phyloP scores from a whole-genome alignment of 2,797 vertebrate genomes.

The Danio tinwini region DNA sequence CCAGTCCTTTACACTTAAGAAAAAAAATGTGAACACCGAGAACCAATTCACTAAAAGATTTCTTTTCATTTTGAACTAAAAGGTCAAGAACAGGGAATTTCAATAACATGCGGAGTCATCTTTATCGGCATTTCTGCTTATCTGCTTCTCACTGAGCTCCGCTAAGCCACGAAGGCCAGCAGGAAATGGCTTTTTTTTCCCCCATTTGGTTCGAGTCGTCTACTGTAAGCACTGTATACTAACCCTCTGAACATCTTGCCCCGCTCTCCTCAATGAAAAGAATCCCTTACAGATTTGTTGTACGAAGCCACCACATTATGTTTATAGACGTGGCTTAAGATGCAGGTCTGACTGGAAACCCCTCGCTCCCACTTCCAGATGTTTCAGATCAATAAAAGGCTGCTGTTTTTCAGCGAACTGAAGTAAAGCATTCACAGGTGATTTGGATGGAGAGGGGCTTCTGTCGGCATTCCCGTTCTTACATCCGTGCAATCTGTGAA shows the following conservation, averaged over 20 bases:
- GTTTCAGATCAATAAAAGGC: slow-evolving; percentile 57
- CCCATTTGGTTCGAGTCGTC: slow-evolving; percentile 19
- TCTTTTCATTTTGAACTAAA: background rate
- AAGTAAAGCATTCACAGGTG: slow-evolving; percentile 23
- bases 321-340: slow-evolving; percentile 41
- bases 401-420: slow-evolving; percentile 39
- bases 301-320: slow-evolving; percentile 25
- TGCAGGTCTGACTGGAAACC: slow-evolving; percentile 24
- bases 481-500: slow-evolving; percentile 9
- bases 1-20: background rate
- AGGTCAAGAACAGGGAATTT: slow-evolving; percentile 15
- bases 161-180: slow-evolving; percentile 48
- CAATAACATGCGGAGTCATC: slow-evolving; percentile 29
- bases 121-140: slow-evolving; percentile 44
- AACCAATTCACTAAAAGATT: background rate
- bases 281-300: slow-evolving; percentile 31
- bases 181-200: slow-evolving; percentile 27
- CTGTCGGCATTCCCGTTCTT: background rate
- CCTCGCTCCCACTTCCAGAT: slow-evolving; percentile 48
- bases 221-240: slow-evolving; percentile 14
- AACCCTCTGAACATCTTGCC: slow-evolving; percentile 4
- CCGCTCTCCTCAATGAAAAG: slow-evolving; percentile 25
- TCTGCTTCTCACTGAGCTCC: slow-evolving; percentile 41
- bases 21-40: background rate
- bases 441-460: slow-evolving; percentile 33